Evolutionary conservation across 2,113 vertebrate genomes (phyloP).

Genomic region (Salvelinus sp.): DNA sequence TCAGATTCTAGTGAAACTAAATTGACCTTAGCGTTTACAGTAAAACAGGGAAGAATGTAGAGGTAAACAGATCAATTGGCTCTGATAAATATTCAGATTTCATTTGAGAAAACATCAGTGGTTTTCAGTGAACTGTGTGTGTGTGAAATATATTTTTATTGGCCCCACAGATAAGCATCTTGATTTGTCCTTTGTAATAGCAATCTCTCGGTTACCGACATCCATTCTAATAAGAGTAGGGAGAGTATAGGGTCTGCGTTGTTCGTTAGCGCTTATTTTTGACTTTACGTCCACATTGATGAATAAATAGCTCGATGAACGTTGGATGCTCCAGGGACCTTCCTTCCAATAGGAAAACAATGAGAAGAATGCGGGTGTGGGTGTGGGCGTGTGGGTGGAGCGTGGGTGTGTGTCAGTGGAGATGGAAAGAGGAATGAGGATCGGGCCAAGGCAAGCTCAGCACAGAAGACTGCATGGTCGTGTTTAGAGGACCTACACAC

Average conservation of each 20-base stretch:
- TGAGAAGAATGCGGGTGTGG: slow-evolving; percentile 21
- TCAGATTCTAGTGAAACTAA: slow-evolving; percentile 45
- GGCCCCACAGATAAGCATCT: slow-evolving; percentile 66
- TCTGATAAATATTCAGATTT: slow-evolving; percentile 65
- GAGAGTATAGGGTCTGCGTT: slow-evolving; percentile 36
- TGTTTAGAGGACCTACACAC: slow-evolving; percentile 33
- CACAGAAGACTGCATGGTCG: slow-evolving; percentile 4
- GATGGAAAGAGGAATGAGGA: slow-evolving; percentile 27
- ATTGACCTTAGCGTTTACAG: background rate
- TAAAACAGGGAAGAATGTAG: slow-evolving; percentile 31
- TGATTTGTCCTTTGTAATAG: slow-evolving; percentile 56
- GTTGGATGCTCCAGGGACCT: slow-evolving; percentile 7
- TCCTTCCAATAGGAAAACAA: slow-evolving; percentile 36
- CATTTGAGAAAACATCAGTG: slow-evolving; percentile 47
- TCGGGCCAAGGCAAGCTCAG: slow-evolving; percentile 35
- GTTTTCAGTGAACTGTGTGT: slow-evolving; percentile 34
- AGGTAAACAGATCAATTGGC: slow-evolving; percentile 45
- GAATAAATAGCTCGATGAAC: slow-evolving; percentile 15
- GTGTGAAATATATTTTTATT: slow-evolving; percentile 60
- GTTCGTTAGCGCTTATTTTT: slow-evolving; percentile 39
- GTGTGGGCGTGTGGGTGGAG: background rate
- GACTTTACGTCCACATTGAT: slow-evolving; percentile 30
- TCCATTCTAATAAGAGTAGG: slow-evolving; percentile 9
- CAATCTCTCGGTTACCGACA: slow-evolving; percentile 31
- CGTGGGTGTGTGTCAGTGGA: slow-evolving; percentile 18